Percentiles rank a stretch among this genome's conserved stretches.
These are phyloP conservation scores for Operophtera brumata DNA, from an alignment of 2,888 invertebrate species.

Conservation along the genomic window DNA sequence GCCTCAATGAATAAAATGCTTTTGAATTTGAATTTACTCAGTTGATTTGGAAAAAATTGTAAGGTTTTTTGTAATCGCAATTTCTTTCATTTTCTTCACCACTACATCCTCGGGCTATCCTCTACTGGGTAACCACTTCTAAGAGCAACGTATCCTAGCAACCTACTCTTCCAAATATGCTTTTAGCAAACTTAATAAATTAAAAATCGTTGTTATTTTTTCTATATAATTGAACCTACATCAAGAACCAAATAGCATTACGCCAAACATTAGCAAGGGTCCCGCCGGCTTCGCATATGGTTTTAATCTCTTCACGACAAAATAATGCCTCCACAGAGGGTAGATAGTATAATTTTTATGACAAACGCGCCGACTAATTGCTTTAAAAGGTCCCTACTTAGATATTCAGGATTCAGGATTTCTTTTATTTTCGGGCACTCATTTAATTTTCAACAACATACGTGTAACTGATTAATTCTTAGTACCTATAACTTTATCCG, in stretches of 20 bases:
- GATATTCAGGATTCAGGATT: conserved; percentile 20
- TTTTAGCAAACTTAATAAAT: not conserved
- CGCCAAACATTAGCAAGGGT: conserved; percentile 43
- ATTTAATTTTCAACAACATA: conserved; percentile 15
- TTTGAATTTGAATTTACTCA: too few species aligned
- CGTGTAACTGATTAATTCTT: not conserved
- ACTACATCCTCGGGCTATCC: too few species aligned
- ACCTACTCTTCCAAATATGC: too few species aligned
- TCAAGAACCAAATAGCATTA: conserved; percentile 34
- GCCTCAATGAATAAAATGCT: too few species aligned
- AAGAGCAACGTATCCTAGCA: too few species aligned
- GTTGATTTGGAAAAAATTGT: too few species aligned
- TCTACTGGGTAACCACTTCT: too few species aligned
- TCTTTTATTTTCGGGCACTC: conserved; percentile 12
- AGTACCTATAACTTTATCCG: not conserved
- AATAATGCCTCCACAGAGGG: conserved; percentile 38
- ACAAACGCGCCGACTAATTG: conserved; percentile 36
- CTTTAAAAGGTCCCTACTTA: conserved; percentile 33
- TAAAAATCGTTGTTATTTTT: not conserved
- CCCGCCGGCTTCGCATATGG: conserved; percentile 38
- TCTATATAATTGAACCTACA: conserved; percentile 8
- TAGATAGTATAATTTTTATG: conserved; percentile 44
- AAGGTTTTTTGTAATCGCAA: too few species aligned
- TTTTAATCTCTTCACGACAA: conserved; percentile 42
- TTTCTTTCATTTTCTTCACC: too few species aligned